These are phyloP conservation scores for Elephas maximus DNA, from an alignment of 2,113 vertebrate species.

Conservation along the genomic window DNA sequence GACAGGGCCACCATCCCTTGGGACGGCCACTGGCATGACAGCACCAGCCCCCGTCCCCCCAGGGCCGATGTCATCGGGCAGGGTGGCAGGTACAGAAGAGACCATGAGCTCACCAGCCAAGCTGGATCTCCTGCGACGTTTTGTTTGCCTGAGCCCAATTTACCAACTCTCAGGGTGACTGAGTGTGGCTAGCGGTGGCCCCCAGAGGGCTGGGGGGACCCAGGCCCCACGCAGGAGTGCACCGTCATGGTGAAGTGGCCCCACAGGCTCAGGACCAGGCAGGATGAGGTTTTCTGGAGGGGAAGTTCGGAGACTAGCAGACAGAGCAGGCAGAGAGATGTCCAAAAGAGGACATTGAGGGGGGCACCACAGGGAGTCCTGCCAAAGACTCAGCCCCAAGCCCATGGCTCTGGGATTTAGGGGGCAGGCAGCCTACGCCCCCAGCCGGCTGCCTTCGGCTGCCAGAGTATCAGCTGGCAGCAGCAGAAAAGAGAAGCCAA, in stretches of 20 bases:
- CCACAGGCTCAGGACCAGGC: neutral
- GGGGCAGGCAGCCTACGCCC: constrained; percentile 15
- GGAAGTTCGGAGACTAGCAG: neutral
- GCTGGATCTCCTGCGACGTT: constrained; percentile 44
- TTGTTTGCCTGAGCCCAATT: constrained; percentile 73
- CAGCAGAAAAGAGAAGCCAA: constrained; percentile 21
- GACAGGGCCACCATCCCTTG: neutral
- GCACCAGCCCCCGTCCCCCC: neutral
- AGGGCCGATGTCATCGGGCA: constrained; percentile 28
- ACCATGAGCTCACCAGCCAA: constrained; percentile 66
- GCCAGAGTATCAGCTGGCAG: constrained; percentile 79
- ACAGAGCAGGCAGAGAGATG: neutral
- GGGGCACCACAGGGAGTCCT: neutral
- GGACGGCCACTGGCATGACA: neutral
- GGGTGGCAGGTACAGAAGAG: constrained; percentile 30
- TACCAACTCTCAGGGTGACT: constrained; percentile 37
- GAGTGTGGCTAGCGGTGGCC: neutral
- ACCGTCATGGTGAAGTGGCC: constrained; percentile 70
- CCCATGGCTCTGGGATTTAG: neutral
- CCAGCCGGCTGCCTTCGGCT: constrained; percentile 67
- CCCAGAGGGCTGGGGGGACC: neutral
- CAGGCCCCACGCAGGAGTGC: constrained; percentile 61
- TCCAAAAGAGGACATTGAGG: rapidly evolving
- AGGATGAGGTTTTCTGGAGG: neutral
- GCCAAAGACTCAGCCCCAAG: neutral